phyloP scores from a whole-genome alignment of 1,140 invertebrate species.

The Cydia pomonella region DNA sequence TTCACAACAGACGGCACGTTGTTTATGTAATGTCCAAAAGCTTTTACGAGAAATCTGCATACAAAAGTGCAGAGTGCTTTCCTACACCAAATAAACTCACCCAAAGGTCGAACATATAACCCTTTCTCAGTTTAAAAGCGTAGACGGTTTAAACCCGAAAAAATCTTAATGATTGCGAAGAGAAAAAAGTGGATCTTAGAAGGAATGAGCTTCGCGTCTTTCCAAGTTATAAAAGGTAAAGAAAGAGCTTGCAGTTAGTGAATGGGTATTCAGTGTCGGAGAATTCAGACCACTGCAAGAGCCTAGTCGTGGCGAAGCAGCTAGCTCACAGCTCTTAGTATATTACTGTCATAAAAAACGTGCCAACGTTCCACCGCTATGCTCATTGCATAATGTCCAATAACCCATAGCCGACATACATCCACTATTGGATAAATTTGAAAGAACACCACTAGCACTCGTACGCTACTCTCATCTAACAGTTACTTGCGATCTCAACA shows the following conservation, averaged over 20 bases:
- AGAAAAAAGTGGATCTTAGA: slow-evolving; percentile 64
- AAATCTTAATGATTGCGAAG: slow-evolving; percentile 72
- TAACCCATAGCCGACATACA: too few relatives aligned
- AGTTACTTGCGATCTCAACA: too few relatives aligned
- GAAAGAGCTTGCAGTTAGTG: slow-evolving; percentile 75
- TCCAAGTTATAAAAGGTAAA: slow-evolving; percentile 72
- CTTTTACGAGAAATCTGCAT: slow-evolving; percentile 12
- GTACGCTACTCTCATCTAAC: too few relatives aligned
- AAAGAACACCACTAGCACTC: too few relatives aligned
- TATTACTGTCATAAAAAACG: too few relatives aligned
- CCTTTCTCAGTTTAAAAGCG: slow-evolving; percentile 40
- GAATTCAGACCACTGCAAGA: slow-evolving; percentile 56
- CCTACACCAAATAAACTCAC: background rate
- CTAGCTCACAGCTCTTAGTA: too few relatives aligned
- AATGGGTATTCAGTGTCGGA: slow-evolving; percentile 72
- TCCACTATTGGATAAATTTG: too few relatives aligned
- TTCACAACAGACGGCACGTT: background rate
- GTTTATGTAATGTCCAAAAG: slow-evolving; percentile 9
- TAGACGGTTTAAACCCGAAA: slow-evolving; percentile 56
- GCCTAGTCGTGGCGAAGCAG: background rate
- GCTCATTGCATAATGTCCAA: too few relatives aligned
- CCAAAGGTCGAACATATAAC: slow-evolving; percentile 8
- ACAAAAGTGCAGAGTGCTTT: slow-evolving; percentile 11
- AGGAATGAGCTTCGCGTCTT: slow-evolving; percentile 71
- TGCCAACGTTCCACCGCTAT: too few relatives aligned